Base-by-base conservation (phyloP, 2,888 invertebrate genomes). In the Odontothrips loti region DNA sequence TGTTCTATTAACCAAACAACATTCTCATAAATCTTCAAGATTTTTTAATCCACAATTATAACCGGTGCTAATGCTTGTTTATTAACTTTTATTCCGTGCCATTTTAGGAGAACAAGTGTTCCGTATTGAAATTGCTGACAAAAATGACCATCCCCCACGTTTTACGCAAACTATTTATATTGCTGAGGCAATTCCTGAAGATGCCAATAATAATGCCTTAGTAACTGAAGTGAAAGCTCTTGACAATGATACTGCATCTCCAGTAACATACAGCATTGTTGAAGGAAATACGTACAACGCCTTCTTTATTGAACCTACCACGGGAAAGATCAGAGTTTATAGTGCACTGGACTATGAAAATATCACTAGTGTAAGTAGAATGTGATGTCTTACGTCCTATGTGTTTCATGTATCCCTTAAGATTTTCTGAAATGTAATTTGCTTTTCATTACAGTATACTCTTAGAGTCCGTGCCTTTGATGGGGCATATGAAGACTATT, bases 91-190 rank as follows among this genome's bases (percentile, higher is more conserved):
- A 20, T 58, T 47, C 29, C 48, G 29, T 80, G 63, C 29, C 75
- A 17, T 47, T 63, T 27, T 10, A 86, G 92, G 91, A 2, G 92
- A 93, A 84, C 95, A 96, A 87, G 93, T 93, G 81, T 96, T 97
- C 86, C 91, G 94, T 84, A 96, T 98, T 85, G 94, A 93, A 86
- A 97, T 99, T 79, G 96, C 95, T 34, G 99, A 99, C 88, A 95
- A 95, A 86, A 99, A 99, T 87, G 99, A 99, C 87, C 98, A 99
- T 87, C 91, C 93, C 29, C 99, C 99, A 0, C 91, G 92, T 85
- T 99, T 99, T 86, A 93, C 93, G n/a, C 90, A 94, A 85, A 88
- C 90, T 0, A 89, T 91, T 10, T 95, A 95, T 86, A 89, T 92
- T 27, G 94, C 94, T 0, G 92, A 93, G 84, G 91, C 92, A 80